Evolutionary conservation across 2,888 invertebrate species (phyloP).

Genomic region (Aspidapion aeneum): DNA sequence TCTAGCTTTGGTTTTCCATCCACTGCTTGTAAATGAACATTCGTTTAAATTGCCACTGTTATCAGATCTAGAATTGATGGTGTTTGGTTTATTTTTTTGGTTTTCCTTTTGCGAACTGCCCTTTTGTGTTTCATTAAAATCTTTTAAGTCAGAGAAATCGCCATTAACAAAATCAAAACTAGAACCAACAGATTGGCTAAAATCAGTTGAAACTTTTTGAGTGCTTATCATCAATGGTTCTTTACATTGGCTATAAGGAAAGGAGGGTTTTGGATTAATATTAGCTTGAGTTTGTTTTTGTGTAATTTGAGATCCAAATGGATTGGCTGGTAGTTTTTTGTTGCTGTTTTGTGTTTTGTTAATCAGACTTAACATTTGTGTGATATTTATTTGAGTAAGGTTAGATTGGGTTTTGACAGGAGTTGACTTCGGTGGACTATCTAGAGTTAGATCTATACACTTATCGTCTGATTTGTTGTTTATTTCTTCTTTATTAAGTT

Average conservation of each 20-base stretch:
- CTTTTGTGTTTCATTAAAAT: too few species aligned
- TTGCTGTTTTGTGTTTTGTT: conserved; percentile 39
- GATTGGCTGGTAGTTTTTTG: background rate
- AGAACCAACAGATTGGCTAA: too few species aligned
- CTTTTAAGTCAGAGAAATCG: too few species aligned
- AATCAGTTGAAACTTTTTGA: background rate
- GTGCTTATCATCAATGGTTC: background rate
- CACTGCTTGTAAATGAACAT: background rate
- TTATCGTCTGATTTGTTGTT: background rate
- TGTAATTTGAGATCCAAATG: background rate
- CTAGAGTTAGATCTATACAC: conserved; percentile 1
- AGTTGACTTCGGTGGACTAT: conserved; percentile 1
- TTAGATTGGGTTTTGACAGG: conserved; percentile 1
- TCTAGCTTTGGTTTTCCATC: background rate
- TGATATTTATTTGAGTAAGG: conserved; percentile 28
- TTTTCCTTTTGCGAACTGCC: background rate
- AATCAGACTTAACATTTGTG: conserved; percentile 41
- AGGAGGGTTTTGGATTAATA: background rate
- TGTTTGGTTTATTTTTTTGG: background rate
- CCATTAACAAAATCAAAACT: too few species aligned
- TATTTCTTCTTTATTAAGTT: conserved; percentile 1
- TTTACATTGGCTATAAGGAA: background rate
- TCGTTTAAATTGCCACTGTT: background rate
- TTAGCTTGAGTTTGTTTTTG: background rate
- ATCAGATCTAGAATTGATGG: background rate